Conservation (phyloP, 1,140 invertebrate species). For the Aleiodes sp. region DNA sequence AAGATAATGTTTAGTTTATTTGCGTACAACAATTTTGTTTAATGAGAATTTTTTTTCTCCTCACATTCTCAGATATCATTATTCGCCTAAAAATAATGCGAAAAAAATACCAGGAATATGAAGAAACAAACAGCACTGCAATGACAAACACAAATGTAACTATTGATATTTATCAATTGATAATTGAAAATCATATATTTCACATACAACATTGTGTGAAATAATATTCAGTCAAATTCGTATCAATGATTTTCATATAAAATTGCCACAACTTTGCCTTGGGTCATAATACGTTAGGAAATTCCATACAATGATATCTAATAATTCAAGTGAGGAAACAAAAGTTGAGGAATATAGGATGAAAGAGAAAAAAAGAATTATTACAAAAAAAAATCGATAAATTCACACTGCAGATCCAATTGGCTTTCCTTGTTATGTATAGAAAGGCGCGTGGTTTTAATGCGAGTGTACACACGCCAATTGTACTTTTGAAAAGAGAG, state of each 20-base stretch:
- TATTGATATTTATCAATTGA: background rate
- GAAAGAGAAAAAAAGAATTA: too few relatives aligned
- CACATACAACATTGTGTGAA: background rate
- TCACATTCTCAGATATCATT: conserved; percentile 1
- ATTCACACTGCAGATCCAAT: background rate
- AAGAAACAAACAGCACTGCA: background rate
- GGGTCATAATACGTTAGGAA: background rate
- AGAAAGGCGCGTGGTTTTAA: conserved; percentile 17
- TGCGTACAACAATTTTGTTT: background rate
- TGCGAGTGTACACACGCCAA: background rate
- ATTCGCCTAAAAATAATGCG: background rate
- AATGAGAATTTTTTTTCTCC: background rate
- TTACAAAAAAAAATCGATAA: conserved; percentile 1
- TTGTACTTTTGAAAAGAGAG: background rate
- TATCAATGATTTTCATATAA: background rate
- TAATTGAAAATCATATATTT: conserved; percentile 13
- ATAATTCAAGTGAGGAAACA: background rate
- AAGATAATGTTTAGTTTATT: conserved; percentile 10
- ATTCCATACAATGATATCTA: background rate
- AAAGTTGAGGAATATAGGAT: background rate
- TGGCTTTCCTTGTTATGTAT: background rate
- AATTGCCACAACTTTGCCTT: background rate
- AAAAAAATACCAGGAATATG: background rate
- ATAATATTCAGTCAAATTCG: background rate
- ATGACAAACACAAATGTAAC: conserved; percentile 5